Percentiles rank a stretch among this genome's conserved stretches.
phyloP scores from a whole-genome alignment of 2,113 vertebrate species.

The Antechinus stuartii region DNA sequence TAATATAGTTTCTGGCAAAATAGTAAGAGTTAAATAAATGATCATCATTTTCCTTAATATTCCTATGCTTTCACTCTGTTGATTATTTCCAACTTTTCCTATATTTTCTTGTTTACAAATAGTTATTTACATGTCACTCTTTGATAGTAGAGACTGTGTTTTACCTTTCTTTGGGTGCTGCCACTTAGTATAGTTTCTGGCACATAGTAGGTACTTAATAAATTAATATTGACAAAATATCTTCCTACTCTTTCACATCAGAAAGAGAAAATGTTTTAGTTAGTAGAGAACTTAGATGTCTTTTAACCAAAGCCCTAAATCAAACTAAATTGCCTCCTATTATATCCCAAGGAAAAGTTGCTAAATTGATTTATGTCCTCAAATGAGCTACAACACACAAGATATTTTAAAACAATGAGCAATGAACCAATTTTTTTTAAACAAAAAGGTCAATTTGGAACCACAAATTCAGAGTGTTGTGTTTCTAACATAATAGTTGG shows the following conservation, averaged over 20 bases:
- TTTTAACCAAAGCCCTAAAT: background rate
- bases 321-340: background rate
- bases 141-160: too few relatives aligned
- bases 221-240: background rate
- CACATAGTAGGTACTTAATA: background rate
- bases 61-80: too few relatives aligned
- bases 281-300: too few relatives aligned
- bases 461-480: constrained; percentile 12
- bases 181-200: background rate
- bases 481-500: background rate
- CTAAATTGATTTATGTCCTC: background rate
- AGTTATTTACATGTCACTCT: too few relatives aligned
- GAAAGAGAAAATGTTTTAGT: too few relatives aligned
- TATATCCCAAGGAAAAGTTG: background rate
- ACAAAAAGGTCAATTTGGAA: background rate
- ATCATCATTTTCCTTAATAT: too few relatives aligned
- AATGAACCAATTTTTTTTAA: background rate
- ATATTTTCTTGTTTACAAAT: too few relatives aligned
- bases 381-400: background rate
- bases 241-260: too few relatives aligned
- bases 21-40: too few relatives aligned
- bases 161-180: too few relatives aligned
- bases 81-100: too few relatives aligned
- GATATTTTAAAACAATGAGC: background rate
- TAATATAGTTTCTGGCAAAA: too few relatives aligned